Base-by-base conservation (phyloP, 2,113 vertebrate genomes). In the Hystrix brachyura region DNA sequence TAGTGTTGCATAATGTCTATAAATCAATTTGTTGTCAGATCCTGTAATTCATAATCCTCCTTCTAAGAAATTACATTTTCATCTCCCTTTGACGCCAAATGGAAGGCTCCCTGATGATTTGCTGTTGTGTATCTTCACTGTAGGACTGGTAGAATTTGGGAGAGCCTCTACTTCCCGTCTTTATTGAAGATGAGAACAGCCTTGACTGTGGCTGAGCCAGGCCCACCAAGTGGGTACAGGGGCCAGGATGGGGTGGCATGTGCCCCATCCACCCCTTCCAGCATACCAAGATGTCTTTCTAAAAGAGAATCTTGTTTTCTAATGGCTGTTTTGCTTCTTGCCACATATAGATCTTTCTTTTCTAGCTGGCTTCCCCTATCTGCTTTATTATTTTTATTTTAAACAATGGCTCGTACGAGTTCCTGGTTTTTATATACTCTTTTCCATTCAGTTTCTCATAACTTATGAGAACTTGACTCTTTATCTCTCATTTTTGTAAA, bases 41-140 rank as follows among this genome's bases (percentile, higher is more conserved):
- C 32, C 79, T 81, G 15, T n/a, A 57, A 59, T 13, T 57, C 38
- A 59, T n/a, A 80, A 57, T 60, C 14, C 23, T 29, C 64, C 43
- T 83, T 46, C 23, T 62, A 97, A 88, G 86, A 97, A 97, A 97
- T 85, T 81, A 38, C 18, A 81, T 57, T 81, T 81, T 81, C 32
- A 59, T 81, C 32, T n/a, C 51, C 19, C 32, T n/a, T 80, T 57
- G 4, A 81, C 32, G 25, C 27, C 79, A 81, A 76, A 14, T 59
- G 32, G 53, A 81, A 57, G 23, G 9, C 79, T 38, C 72, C 43
- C 12, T 27, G 43, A 48, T 76, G 72, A 27, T 23, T 27, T 76
- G 72, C 72, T 29, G 3, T 23, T 59, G 32, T 38, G 19, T n/a
- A 13, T 59, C 34, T 57, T n/a, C 19, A 23, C 10, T 57, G 34